Percentiles rank a stretch among this genome's conserved stretches.
phyloP scores from a whole-genome alignment of 2,888 invertebrate genomes.

The Heliconius sara region DNA sequence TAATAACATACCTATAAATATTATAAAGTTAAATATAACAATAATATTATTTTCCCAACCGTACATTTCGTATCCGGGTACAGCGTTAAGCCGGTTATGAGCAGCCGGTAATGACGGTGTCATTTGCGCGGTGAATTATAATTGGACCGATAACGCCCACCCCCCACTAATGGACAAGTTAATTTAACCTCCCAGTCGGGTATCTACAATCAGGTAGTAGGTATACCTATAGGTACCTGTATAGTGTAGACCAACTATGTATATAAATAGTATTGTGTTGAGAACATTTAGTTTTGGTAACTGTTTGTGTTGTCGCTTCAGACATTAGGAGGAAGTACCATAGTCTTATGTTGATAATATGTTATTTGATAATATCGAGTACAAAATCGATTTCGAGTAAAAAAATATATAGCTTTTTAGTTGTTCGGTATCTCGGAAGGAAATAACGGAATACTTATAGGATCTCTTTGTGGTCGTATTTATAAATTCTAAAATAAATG shows the following conservation, averaged over 20 bases:
- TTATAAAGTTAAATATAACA: not conserved
- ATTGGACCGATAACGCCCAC: slow-evolving; percentile 65
- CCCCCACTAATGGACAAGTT: slow-evolving; percentile 54
- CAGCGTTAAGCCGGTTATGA: slow-evolving; percentile 76
- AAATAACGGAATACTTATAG: too few species aligned
- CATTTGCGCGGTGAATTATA: slow-evolving; percentile 78
- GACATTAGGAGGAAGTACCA: too few species aligned
- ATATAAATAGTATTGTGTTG: not conserved
- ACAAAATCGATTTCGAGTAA: too few species aligned
- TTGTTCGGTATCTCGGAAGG: too few species aligned
- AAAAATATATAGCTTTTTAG: too few species aligned
- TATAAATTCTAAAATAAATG: too few species aligned
- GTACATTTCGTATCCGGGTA: slow-evolving; percentile 62
- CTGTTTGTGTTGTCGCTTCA: too few species aligned
- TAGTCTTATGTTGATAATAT: too few species aligned
- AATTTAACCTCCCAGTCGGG: slow-evolving; percentile 50
- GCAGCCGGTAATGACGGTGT: slow-evolving; percentile 72
- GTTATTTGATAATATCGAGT: too few species aligned
- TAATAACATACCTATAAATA: not conserved
- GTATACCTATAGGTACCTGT: not conserved
- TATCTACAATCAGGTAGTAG: slow-evolving; percentile 15
- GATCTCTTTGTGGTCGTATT: too few species aligned
- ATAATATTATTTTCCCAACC: slow-evolving; percentile 47
- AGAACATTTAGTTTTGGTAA: not conserved
- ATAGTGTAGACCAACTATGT: not conserved